These are phyloP conservation scores for Lytechinus pictus DNA, from an alignment of 35 echinoderm and acorn worm genomes.

Conservation along the genomic window DNA sequence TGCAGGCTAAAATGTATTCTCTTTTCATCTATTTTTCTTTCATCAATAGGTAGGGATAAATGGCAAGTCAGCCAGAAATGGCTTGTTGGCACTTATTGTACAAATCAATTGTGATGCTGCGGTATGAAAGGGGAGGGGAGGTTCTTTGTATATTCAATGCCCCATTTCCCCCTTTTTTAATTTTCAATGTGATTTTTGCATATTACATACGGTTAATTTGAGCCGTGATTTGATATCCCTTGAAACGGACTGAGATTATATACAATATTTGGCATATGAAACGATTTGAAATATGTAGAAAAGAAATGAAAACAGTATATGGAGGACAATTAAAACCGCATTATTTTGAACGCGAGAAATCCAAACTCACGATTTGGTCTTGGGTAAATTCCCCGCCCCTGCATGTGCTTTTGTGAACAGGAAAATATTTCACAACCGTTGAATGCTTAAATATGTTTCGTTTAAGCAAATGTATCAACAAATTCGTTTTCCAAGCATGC, in stretches of 20 bases:
- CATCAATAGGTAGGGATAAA: slow-evolving; percentile 19
- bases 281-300: neutral
- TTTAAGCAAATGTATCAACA: neutral
- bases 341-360: too few relatives aligned
- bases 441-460: neutral
- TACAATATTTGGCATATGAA: neutral
- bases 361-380: too few relatives aligned
- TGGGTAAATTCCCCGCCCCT: too few relatives aligned
- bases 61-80: slow-evolving; percentile 9
- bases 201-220: neutral
- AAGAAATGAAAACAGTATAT: neutral
- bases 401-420: neutral
- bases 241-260: neutral
- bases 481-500: neutral
- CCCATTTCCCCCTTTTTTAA: neutral
- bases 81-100: neutral
- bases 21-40: neutral
- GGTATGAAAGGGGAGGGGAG: neutral
- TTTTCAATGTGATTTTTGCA: neutral
- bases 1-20: neutral
- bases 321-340: too few relatives aligned
- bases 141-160: neutral
- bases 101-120: neutral
- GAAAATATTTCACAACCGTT: neutral
- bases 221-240: neutral